Percentiles rank a stretch among this genome's conserved stretches.
Conservation (phyloP, 2,797 vertebrate species). For the Streptopelia turtur region DNA sequence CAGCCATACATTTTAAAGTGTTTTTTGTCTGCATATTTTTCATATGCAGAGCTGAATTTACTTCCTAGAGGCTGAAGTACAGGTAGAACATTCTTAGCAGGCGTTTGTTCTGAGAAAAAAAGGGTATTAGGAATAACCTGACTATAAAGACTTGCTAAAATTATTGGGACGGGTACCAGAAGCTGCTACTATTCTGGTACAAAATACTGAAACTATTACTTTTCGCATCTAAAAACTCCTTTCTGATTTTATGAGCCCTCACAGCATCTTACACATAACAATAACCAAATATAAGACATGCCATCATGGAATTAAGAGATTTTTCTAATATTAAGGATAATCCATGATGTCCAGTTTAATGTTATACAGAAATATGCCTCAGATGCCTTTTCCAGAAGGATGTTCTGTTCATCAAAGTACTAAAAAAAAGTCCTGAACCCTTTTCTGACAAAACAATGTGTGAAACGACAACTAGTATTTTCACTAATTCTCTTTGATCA, state of each 20-base stretch:
- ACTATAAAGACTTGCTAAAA: background rate
- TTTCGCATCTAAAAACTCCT: slow-evolving; percentile 25
- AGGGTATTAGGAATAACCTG: background rate
- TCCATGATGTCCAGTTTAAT: slow-evolving; percentile 49
- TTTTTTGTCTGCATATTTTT: background rate
- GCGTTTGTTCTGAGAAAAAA: background rate
- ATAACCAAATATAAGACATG: slow-evolving; percentile 7
- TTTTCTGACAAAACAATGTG: slow-evolving; percentile 42
- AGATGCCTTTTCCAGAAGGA: slow-evolving; percentile 44
- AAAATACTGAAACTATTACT: background rate
- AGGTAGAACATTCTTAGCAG: slow-evolving; percentile 5
- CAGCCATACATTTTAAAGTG: background rate
- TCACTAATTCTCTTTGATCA: slow-evolving; percentile 49
- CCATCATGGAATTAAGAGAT: slow-evolving; percentile 53
- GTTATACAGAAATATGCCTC: slow-evolving; percentile 28
- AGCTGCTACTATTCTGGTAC: background rate
- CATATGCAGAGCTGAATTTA: background rate
- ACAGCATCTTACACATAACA: slow-evolving; percentile 17
- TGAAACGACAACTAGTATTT: slow-evolving; percentile 55
- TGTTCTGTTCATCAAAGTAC: slow-evolving; percentile 6
- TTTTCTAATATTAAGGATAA: slow-evolving; percentile 64
- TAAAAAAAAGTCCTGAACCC: slow-evolving; percentile 27
- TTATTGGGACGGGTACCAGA: background rate
- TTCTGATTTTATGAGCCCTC: background rate
- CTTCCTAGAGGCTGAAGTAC: background rate